Conservation (phyloP, 64 coral and sea anemone genomes). For the Acropora tenuis region DNA sequence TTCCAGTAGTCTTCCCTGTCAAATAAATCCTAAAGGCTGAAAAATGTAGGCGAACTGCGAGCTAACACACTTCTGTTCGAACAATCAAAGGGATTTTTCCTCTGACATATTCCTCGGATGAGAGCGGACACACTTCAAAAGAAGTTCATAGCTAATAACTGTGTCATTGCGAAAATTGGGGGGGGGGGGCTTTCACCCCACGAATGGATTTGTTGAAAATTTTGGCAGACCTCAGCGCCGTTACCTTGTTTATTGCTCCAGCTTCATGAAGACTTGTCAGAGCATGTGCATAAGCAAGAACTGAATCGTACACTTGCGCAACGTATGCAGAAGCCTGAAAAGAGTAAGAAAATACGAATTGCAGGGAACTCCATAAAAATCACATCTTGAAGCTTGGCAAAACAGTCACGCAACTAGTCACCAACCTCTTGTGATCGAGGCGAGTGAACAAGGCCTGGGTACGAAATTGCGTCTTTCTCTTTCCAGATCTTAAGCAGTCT, state of each 20-base stretch:
- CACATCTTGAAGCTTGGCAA: background rate
- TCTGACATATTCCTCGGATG: no score
- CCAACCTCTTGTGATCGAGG: conserved; percentile 81
- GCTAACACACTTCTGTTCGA: no score
- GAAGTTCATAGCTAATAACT: no score
- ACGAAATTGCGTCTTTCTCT: conserved; percentile 83
- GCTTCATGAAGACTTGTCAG: conserved; percentile 89
- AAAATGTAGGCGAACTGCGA: no score
- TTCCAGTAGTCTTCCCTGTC: no score
- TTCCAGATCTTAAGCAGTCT: conserved; percentile 79
- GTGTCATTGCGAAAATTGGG: background rate
- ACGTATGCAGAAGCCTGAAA: conserved; percentile 85
- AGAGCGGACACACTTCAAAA: no score
- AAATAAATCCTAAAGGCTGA: no score
- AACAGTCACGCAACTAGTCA: background rate
- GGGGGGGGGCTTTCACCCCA: background rate
- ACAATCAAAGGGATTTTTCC: no score
- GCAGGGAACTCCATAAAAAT: background rate
- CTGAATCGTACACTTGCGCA: conserved; percentile 93
- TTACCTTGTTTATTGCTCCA: conserved; percentile 77
- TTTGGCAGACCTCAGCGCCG: background rate
- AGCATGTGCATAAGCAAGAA: conserved; percentile 92
- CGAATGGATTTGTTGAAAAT: no score
- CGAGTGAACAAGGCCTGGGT: conserved; percentile 88
- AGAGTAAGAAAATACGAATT: background rate